phyloP scores from a whole-genome alignment of 2,888 invertebrate species.

The Cloeon dipterum region DNA sequence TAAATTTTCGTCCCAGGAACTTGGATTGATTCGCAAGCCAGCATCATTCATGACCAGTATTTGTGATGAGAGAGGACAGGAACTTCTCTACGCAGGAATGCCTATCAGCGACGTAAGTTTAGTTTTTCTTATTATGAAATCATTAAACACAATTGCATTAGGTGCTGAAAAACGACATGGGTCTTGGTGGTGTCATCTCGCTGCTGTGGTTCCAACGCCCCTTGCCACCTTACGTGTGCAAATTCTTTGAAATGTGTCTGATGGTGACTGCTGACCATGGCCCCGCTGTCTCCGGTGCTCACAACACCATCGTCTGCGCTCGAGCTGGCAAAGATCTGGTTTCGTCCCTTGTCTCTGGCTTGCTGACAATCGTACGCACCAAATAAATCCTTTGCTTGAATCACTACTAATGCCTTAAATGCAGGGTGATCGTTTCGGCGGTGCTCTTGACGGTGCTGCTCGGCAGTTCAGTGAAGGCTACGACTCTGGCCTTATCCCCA shows the following conservation, averaged over 20 bases:
- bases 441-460: constrained; percentile 95
- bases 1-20: too few relatives aligned
- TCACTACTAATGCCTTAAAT: too few relatives aligned
- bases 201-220: constrained; percentile 97
- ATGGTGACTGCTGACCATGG: constrained; percentile 99
- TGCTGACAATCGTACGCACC: constrained; percentile 80
- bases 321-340: constrained; percentile 94
- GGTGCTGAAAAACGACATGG: constrained; percentile 82
- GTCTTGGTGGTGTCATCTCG: constrained; percentile 93
- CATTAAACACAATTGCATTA: constrained; percentile 8
- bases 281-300: constrained; percentile 94
- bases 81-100: constrained; percentile 89
- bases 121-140: neutral
- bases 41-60: constrained; percentile 99
- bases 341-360: constrained; percentile 83
- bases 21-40: constrained; percentile 93
- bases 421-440: constrained; percentile 94
- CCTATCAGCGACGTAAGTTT: constrained; percentile 31
- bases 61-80: constrained; percentile 96
- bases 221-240: constrained; percentile 78
- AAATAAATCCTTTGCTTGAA: neutral
- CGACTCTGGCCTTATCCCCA: constrained; percentile 80
- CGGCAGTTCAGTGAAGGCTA: constrained; percentile 92
- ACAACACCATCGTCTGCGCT: constrained; percentile 96
- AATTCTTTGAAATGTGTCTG: constrained; percentile 96